Percentiles rank a stretch among this genome's conserved stretches.
Conservation (phyloP, 2,797 vertebrate species). For the Darevskia mixta region DNA sequence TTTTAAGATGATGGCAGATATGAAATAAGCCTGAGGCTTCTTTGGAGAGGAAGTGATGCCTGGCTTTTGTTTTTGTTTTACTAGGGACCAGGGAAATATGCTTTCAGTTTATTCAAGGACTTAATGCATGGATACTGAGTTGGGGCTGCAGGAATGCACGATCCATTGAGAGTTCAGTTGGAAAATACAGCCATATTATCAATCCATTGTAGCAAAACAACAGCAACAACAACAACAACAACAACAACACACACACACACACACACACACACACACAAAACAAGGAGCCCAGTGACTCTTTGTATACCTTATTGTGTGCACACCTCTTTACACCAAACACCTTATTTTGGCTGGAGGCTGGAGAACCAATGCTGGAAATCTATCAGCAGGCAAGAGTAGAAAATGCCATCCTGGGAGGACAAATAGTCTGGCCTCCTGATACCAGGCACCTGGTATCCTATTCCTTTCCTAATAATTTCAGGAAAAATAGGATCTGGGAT, state of each 20-base stretch:
- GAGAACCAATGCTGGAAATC: not conserved
- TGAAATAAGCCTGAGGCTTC: not conserved
- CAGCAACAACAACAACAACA: too few species aligned
- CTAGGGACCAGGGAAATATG: not conserved
- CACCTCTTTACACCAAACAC: too few species aligned
- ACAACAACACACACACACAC: too few species aligned
- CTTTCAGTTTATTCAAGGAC: not conserved
- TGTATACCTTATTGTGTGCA: not conserved
- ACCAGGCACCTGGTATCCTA: not conserved
- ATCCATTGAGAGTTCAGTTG: not conserved
- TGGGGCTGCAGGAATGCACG: not conserved
- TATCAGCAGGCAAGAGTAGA: not conserved
- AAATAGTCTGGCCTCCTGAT: not conserved
- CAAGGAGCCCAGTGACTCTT: not conserved
- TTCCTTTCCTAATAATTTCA: not conserved
- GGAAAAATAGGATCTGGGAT: not conserved
- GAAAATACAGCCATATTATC: not conserved
- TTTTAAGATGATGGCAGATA: not conserved
- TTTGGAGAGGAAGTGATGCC: not conserved
- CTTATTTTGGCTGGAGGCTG: not conserved
- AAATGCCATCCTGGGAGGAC: not conserved
- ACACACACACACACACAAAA: too few species aligned
- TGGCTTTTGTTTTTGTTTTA: not conserved
- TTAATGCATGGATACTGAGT: not conserved
- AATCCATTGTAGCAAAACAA: not conserved